These are phyloP conservation scores for Astreopora myriophthalma DNA, from an alignment of 64 coral and sea anemone species.

Conservation along the genomic window DNA sequence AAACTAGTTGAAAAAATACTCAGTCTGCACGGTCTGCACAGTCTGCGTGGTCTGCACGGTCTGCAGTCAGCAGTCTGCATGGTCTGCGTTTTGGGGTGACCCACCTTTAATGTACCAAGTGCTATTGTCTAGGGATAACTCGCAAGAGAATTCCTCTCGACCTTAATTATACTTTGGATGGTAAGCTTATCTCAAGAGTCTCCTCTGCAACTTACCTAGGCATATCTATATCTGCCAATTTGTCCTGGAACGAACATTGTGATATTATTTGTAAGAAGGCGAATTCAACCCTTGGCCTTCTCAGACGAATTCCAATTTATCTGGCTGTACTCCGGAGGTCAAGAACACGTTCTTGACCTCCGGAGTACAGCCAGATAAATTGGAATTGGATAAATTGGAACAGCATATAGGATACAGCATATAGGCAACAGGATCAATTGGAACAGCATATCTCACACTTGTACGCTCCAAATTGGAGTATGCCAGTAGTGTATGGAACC, in stretches of 20 bases:
- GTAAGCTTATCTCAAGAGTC: slow-evolving; percentile 50
- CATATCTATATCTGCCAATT: slow-evolving; percentile 54
- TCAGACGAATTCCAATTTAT: slow-evolving; percentile 51
- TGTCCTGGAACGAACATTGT: slow-evolving; percentile 17
- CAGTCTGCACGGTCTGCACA: no score
- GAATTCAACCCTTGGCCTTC: slow-evolving; percentile 66
- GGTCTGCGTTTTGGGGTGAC: no score
- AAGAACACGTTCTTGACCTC: slow-evolving; percentile 49
- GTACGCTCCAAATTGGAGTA: slow-evolving; percentile 61
- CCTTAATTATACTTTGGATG: background rate
- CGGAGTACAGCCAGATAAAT: slow-evolving; percentile 59
- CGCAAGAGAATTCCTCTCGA: slow-evolving; percentile 4
- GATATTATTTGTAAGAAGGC: slow-evolving; percentile 29
- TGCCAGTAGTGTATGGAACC: slow-evolving; percentile 32
- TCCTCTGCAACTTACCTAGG: slow-evolving; percentile 58
- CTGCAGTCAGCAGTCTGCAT: no score
- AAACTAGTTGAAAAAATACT: no score
- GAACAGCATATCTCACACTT: slow-evolving; percentile 36
- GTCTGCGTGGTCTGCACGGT: no score
- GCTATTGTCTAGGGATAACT: slow-evolving; percentile 38
- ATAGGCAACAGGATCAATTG: no score
- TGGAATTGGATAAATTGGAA: no score
- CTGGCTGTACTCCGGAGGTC: slow-evolving; percentile 52
- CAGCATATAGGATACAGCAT: no score
- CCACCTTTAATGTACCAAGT: slow-evolving; percentile 49